phyloP scores from a whole-genome alignment of 2,888 invertebrate species.

The Agrilus cyanescens region DNA sequence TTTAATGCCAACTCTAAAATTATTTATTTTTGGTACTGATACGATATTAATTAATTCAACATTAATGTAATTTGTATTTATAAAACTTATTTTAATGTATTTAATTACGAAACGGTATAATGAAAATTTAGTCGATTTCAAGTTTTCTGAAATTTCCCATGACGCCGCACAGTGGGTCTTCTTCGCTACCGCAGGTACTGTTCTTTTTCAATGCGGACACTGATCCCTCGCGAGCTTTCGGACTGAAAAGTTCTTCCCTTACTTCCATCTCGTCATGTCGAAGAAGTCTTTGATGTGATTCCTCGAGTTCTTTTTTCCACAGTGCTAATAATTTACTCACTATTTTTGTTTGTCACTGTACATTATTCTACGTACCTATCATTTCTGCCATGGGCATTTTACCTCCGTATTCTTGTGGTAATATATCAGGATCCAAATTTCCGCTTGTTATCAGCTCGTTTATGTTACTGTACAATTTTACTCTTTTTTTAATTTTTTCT shows the following conservation, averaged over 20 bases:
- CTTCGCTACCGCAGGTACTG: constrained; percentile 48
- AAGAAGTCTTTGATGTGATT: constrained; percentile 46
- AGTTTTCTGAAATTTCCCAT: constrained; percentile 68
- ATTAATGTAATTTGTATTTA: too few species aligned
- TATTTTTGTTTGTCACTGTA: too few species aligned
- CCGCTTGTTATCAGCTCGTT: constrained; percentile 41
- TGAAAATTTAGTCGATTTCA: constrained; percentile 52
- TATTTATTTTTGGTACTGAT: background rate
- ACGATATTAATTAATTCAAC: too few species aligned
- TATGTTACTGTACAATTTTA: constrained; percentile 50
- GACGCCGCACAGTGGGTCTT: constrained; percentile 56
- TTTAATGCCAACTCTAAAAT: too few species aligned
- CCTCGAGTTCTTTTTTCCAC: constrained; percentile 57
- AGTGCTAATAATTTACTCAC: constrained; percentile 38
- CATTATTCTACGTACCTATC: constrained; percentile 48
- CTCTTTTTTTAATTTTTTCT: constrained; percentile 62
- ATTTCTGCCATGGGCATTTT: constrained; percentile 72
- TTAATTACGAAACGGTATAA: background rate
- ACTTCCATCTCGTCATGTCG: constrained; percentile 61
- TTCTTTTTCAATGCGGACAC: constrained; percentile 57
- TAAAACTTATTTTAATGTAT: too few species aligned
- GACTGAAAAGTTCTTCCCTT: constrained; percentile 54
- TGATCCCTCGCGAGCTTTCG: constrained; percentile 60
- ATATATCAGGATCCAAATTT: constrained; percentile 33
- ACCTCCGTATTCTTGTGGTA: constrained; percentile 76